These are phyloP conservation scores for Carposina sasakii DNA, from an alignment of 1,140 invertebrate species.

Conservation along the genomic window DNA sequence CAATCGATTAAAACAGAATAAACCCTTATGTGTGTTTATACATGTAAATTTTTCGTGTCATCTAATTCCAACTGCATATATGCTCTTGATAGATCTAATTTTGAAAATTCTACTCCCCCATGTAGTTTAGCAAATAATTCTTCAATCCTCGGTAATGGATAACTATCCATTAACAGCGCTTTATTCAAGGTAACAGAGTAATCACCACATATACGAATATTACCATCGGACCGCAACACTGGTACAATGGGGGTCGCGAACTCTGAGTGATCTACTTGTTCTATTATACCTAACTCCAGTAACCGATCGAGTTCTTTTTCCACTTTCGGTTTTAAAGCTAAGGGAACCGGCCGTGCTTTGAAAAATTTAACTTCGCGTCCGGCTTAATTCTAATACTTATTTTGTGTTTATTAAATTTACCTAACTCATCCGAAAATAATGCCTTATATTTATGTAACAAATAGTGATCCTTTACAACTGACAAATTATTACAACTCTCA, in stretches of 20 bases:
- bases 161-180: slow-evolving; percentile 17
- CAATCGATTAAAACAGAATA: slow-evolving; percentile 26
- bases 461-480: neutral
- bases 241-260: slow-evolving; percentile 45
- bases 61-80: slow-evolving; percentile 25
- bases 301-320: neutral
- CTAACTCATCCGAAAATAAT: neutral
- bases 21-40: slow-evolving; percentile 31
- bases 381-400: neutral
- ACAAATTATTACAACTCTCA: neutral
- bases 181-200: slow-evolving; percentile 34
- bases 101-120: slow-evolving; percentile 29
- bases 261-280: slow-evolving; percentile 11
- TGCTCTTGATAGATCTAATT: slow-evolving; percentile 27
- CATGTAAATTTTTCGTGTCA: slow-evolving; percentile 21
- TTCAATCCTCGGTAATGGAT: slow-evolving; percentile 18
- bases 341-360: neutral
- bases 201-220: slow-evolving; percentile 33
- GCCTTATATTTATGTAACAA: neutral
- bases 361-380: neutral
- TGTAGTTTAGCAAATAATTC: slow-evolving; percentile 23
- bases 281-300: slow-evolving; percentile 11
- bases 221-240: slow-evolving; percentile 43
- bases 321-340: neutral
- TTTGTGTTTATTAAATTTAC: neutral